phyloP scores from a whole-genome alignment of 2,888 invertebrate species.

The Apamea crenata region DNA sequence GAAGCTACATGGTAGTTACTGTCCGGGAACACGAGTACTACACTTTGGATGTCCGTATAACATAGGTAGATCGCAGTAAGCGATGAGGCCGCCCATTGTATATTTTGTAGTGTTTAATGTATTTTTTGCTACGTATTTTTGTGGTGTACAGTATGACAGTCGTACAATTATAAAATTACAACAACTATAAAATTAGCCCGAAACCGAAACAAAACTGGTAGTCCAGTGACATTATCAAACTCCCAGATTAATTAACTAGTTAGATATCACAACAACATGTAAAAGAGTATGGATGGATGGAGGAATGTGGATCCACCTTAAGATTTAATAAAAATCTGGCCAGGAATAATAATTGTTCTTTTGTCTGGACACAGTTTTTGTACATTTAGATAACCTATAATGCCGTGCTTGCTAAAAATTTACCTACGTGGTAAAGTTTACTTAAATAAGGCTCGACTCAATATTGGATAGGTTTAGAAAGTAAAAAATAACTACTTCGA shows the following conservation, averaged over 20 bases:
- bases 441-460: not conserved
- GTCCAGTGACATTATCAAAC: not conserved
- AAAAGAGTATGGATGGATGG: no score
- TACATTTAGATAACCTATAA: no score
- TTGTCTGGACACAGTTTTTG: not conserved
- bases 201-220: not conserved
- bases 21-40: no score
- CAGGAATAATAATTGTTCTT: no score
- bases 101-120: no score
- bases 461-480: not conserved
- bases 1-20: not conserved
- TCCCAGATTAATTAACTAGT: conserved; percentile 19
- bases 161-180: no score
- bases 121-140: no score
- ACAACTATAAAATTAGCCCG: not conserved
- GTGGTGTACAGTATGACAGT: no score
- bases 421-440: not conserved
- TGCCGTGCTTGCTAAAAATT: no score
- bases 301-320: conserved; percentile 20
- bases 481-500: no score
- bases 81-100: no score
- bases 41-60: not conserved
- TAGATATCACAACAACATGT: conserved; percentile 8
- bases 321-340: not conserved
- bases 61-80: no score